Evolutionary conservation across 2,113 vertebrate genomes (phyloP).

Genomic region (Azemiops feae): DNA sequence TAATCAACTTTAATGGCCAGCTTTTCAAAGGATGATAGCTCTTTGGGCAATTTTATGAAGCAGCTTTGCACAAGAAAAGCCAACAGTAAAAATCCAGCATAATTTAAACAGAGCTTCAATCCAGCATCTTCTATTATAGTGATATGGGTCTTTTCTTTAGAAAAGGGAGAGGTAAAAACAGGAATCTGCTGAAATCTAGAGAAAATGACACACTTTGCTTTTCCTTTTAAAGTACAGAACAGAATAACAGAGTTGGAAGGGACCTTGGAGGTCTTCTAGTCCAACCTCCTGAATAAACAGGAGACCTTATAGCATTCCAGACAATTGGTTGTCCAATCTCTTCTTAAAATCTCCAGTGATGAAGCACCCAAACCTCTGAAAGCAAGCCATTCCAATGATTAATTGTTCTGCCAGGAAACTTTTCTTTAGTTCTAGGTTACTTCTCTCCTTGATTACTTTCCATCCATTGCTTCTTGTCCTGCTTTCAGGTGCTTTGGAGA

Average conservation of each 20-base stretch:
- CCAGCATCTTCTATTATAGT: background rate
- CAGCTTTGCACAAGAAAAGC: background rate
- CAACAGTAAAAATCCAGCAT: background rate
- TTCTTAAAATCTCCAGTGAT: background rate
- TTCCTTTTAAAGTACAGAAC: background rate
- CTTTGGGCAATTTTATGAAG: background rate
- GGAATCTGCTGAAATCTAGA: background rate
- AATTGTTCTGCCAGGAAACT: background rate
- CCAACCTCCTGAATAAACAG: background rate
- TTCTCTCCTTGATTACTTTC: background rate
- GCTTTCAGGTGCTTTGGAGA: background rate
- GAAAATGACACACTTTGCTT: background rate
- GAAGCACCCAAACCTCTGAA: background rate
- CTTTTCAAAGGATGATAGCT: background rate
- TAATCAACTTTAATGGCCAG: background rate
- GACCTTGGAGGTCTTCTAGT: background rate
- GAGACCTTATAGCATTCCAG: background rate
- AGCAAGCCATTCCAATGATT: background rate
- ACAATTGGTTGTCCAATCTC: background rate
- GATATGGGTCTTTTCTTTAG: background rate
- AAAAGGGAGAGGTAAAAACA: background rate
- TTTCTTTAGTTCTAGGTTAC: background rate
- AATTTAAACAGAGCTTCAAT: background rate
- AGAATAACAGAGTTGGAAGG: background rate
- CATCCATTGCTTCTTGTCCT: background rate